Base-by-base conservation (phyloP, 2,888 invertebrate species). In the Steinernema carpocapsae region DNA sequence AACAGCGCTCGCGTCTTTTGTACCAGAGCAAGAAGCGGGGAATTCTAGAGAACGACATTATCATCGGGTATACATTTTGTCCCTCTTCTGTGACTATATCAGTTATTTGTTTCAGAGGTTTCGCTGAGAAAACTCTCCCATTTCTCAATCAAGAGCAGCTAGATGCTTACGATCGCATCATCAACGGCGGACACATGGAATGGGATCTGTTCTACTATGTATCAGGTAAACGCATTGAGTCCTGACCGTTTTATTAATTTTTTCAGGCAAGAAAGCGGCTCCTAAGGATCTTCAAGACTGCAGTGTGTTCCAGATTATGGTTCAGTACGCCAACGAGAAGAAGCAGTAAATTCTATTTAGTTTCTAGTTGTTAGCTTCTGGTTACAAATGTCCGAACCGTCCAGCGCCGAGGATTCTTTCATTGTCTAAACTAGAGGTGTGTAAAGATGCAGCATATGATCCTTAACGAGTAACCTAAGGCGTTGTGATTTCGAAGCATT, bases 181-280 rank as follows among this genome's bases (percentile, higher is more conserved):
- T 87, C 75, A 87, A 87, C 75, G 87, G 87, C 12, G 81, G 79
- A 26, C 83, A 86, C 75, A 85, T 82, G 81, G 87, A 87, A 76
- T 87, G 87, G 87, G 87, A 87, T 72, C 77, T 87, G 14, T 87
- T 80, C 76, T 85, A 87, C 75, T 87, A 83, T 72, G 59, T 85
- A n/a, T 80, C 83, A 10, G 84, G 83, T 46, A 81, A 80, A 73
- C 80, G 82, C 24, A 74, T 14, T 56, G 48, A 37, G 32, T 17
- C 14, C 14, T 17, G 48, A 70, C 17, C 17, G n/a, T 22, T 46
- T 51, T 32, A 76, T 26, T 19, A 17, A 10, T 17, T 75, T 76
- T n/a, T 45, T 37, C 37, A 78, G 78, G 81, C 19, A 74, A 74
- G 29, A 80, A 83, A 48, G 64, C 64, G 26, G 72, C 83, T 6